Base-by-base conservation (phyloP, 2,888 invertebrate species). In the Chironomus tentans region DNA sequence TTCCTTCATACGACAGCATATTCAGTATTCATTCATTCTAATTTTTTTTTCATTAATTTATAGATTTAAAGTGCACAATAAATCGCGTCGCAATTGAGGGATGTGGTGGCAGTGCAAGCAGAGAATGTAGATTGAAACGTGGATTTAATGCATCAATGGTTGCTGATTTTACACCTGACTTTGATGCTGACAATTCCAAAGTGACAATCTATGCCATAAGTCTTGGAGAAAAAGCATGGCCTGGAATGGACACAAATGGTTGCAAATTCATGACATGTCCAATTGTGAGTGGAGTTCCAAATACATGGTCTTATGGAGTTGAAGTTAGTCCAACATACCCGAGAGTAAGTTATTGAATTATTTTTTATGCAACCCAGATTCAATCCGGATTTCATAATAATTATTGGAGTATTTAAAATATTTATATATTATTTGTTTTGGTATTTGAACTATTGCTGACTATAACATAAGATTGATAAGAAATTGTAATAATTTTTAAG, bases 101-200 rank as follows among this genome's bases (percentile, higher is more conserved):
- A 0, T 90, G 90, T 81, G 82, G 82, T 21, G 85, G 86, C 84
- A 86, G 22, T 87, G 87, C 79, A 84, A 81, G 78, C 21, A 90
- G 18, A 86, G 82, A 56, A 5, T 56, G 56, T 15, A 15, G 7
- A 2, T 56, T 56, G 7, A 56, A 18, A 56, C 5, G 56, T 4
- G n/a, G n/a, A 15, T 1, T 6, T 56, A 80, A 82, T 61, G 86
- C 86, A 0, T 81, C 83, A 0, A 84, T 91, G 18, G 82, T 89
- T 89, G 84, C 86, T 13, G 68, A 68, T 18, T 74, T 74, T 21
- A 74, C 82, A 81, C 10, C 81, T 88, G 88, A 85, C 22, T 88
- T 87, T 79, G 78, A 80, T 1, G 81, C 85, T 0, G 78, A 81
- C 0, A 82, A 81, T 0, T 62, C 88, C 78, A 81, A 83, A 76